phyloP scores from a whole-genome alignment of 2,113 vertebrate genomes.

The Megaceryle torquata region DNA sequence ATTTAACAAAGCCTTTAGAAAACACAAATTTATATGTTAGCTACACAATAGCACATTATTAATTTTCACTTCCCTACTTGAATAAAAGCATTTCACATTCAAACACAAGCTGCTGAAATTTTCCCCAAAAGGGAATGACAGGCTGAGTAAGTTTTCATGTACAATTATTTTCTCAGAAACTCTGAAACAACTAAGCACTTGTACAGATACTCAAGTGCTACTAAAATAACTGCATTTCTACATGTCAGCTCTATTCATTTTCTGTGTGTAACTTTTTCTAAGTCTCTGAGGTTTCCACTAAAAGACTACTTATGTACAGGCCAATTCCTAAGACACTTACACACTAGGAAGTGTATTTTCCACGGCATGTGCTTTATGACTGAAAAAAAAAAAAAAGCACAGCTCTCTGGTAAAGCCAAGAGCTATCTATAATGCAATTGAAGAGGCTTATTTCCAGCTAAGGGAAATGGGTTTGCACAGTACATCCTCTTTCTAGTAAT shows the following conservation, averaged over 20 bases:
- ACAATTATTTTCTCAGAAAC: not conserved
- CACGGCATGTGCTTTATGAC: not conserved
- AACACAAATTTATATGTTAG: not conserved
- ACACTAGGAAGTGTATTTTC: not conserved
- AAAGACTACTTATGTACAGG: not conserved
- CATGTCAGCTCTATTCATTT: not conserved
- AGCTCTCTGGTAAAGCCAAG: constrained; percentile 3
- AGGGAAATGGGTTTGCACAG: not conserved
- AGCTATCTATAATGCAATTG: not conserved
- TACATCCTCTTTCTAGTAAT: not conserved
- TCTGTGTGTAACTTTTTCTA: not conserved
- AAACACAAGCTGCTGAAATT: not conserved
- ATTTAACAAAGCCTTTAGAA: not conserved
- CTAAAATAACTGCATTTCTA: not conserved
- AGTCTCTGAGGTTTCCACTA: not conserved
- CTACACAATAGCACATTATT: not conserved
- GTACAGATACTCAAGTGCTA: not conserved
- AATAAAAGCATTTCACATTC: not conserved
- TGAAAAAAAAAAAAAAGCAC: not conserved
- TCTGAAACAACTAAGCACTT: not conserved
- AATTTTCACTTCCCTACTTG: not conserved
- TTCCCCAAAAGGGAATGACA: not conserved
- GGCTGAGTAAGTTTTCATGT: not conserved
- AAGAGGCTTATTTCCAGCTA: not conserved
- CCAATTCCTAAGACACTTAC: not conserved